These are phyloP conservation scores for Spheniscus mendiculus DNA, from an alignment of 2,113 vertebrate species.

Conservation along the genomic window DNA sequence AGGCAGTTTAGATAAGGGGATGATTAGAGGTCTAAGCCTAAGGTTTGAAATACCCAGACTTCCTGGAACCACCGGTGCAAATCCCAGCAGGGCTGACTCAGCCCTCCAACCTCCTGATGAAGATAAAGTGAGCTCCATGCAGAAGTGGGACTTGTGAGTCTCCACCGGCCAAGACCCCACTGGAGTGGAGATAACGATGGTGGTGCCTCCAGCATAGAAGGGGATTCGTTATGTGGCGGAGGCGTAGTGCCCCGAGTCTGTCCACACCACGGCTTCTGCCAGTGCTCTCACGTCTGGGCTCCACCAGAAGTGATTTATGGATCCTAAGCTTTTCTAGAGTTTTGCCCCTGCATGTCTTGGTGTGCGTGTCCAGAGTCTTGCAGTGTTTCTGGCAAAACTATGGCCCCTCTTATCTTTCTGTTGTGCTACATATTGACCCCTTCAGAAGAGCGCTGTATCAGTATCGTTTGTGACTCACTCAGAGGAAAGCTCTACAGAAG, in stretches of 20 bases:
- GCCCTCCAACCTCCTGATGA: background rate
- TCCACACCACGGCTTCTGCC: background rate
- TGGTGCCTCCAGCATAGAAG: background rate
- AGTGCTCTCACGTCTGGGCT: background rate
- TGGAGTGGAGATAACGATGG: accelerated
- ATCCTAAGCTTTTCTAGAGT: background rate
- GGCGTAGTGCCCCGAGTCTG: accelerated
- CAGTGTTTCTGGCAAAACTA: background rate
- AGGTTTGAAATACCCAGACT: constrained; percentile 71
- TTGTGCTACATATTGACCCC: accelerated
- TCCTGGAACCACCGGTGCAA: constrained; percentile 63
- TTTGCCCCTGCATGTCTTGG: background rate
- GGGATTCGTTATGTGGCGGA: accelerated
- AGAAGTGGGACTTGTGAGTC: background rate
- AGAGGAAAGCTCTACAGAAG: background rate
- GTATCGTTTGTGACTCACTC: background rate
- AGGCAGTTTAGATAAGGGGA: constrained; percentile 67
- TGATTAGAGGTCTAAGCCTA: constrained; percentile 69
- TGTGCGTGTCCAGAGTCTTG: background rate
- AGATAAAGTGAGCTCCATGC: constrained; percentile 51
- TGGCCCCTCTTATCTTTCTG: background rate
- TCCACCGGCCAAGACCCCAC: background rate
- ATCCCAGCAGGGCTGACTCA: constrained; percentile 57
- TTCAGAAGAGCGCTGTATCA: background rate
- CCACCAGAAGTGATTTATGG: background rate